These are phyloP conservation scores for Uria aalge DNA, from an alignment of 2,113 vertebrate genomes.

Conservation along the genomic window DNA sequence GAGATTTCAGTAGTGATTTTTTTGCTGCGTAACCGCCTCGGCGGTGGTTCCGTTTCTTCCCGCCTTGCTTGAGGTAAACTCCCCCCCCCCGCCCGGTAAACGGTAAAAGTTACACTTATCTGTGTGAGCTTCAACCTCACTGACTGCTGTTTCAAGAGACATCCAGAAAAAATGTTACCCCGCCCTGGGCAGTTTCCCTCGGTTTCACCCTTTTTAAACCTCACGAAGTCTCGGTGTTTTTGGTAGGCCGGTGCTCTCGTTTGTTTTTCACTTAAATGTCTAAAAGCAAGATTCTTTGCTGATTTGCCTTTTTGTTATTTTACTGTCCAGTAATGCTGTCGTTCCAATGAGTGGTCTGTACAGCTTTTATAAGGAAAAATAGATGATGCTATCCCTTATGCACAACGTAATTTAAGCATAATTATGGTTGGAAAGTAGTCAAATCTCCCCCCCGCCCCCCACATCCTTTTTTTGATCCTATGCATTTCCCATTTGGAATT, in stretches of 20 bases:
- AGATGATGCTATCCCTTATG: not conserved
- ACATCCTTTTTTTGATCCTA: not conserved
- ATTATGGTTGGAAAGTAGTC: not conserved
- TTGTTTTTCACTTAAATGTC: not conserved
- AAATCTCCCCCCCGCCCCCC: not conserved
- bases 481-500: not conserved
- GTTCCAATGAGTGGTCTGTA: not conserved
- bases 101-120: rapidly evolving
- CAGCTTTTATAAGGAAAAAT: not conserved
- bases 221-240: not conserved
- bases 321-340: not conserved
- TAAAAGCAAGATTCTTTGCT: not conserved
- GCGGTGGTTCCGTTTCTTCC: not conserved
- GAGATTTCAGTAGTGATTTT: not conserved
- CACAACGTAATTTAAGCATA: not conserved
- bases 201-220: not conserved
- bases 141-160: rapidly evolving
- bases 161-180: rapidly evolving
- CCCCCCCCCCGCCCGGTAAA: no score
- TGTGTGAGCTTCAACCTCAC: rapidly evolving
- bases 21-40: not conserved
- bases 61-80: not conserved
- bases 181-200: rapidly evolving
- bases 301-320: not conserved
- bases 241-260: rapidly evolving